phyloP scores from a whole-genome alignment of 2,888 invertebrate species.

The Athalia rosae region DNA sequence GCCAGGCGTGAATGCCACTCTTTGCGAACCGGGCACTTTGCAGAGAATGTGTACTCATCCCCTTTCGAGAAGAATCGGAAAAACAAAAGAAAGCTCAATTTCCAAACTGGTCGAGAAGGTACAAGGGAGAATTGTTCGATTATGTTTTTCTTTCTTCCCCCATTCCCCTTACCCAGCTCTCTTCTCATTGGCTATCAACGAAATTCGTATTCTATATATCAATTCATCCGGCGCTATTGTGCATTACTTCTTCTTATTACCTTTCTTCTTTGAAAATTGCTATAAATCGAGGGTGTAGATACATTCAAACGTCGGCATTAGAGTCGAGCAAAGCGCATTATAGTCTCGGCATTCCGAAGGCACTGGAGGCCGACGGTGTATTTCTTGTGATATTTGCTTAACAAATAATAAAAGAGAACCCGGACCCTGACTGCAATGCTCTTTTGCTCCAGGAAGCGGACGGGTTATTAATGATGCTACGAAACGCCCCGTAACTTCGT shows the following conservation, averaged over 20 bases:
- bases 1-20: neutral
- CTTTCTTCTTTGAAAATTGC: neutral
- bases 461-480: slow-evolving; percentile 12
- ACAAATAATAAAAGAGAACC: neutral
- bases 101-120: neutral
- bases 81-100: slow-evolving; percentile 19
- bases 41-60: neutral
- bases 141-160: neutral
- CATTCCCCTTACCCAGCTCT: neutral
- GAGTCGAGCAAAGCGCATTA: neutral
- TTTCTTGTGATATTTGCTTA: slow-evolving; percentile 12
- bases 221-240: neutral
- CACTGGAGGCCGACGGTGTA: neutral
- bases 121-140: neutral
- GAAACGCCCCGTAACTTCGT: neutral
- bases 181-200: neutral
- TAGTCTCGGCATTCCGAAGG: neutral
- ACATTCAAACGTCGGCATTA: too few species aligned
- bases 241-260: neutral
- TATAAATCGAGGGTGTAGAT: neutral
- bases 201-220: neutral
- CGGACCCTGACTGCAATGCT: neutral
- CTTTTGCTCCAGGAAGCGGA: slow-evolving; percentile 16
- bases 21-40: neutral
- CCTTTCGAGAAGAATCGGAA: neutral